Base-by-base conservation (phyloP, 1,140 invertebrate species). In the Ceratitis capitata region DNA sequence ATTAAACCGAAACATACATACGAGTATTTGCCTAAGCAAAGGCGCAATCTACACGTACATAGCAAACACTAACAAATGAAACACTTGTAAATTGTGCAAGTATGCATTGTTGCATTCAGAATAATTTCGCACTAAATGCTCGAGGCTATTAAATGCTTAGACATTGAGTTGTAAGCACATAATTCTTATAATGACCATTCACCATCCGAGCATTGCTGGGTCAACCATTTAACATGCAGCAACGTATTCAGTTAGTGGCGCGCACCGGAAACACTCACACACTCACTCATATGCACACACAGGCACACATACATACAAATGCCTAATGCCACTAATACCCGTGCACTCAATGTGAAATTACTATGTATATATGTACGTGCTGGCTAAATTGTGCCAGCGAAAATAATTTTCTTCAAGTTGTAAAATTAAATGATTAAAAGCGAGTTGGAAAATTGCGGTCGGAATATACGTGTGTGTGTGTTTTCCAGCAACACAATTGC, bases 361-460 rank as follows among this genome's bases (percentile, higher is more conserved):
- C 32, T 78, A n/a, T n/a, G n/a, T n/a, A n/a, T n/a, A n/a, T n/a
- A n/a, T n/a, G n/a, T n/a, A 78, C 69, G 69, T 78, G 69, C 69
- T 78, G 39, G 69, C 69, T 78, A 78, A 78, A 78, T 45, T 78
- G 69, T 78, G 69, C 69, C 69, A 78, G 69, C 39, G 69, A 78
- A 78, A 78, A 78, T 78, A 78, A 78, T 78, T 78, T 78, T 78
- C 69, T 78, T 78, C 69, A 78, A 78, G 69, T 78, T 78, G 69
- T 78, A 78, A 78, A 78, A 78, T 78, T 45, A 78, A 78, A 78
- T 78, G 69, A 78, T 45, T 78, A 78, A 78, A 78, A 78, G 35
- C 39, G 69, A 78, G 69, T 78, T 23, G 69, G 69, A 69, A 69
- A 78, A 47, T 78, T 78, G 69, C 69, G 39, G 69, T 78, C 16